These are phyloP conservation scores for Syngnathus scovelli DNA, from an alignment of 2,113 vertebrate species.

Conservation along the genomic window DNA sequence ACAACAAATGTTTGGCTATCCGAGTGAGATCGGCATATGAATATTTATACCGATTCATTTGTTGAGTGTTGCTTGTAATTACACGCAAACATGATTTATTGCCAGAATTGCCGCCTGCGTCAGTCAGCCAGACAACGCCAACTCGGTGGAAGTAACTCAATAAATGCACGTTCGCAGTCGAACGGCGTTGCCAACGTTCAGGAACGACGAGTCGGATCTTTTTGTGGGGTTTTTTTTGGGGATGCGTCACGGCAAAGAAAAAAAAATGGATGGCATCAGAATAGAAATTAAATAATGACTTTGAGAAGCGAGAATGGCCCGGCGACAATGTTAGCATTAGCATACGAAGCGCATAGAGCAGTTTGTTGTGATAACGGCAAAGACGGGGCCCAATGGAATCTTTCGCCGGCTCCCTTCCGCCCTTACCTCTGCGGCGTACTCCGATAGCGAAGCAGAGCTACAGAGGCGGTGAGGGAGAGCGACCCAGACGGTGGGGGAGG, in stretches of 20 bases:
- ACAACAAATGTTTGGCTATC: conserved; percentile 73
- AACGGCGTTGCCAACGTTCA: background rate
- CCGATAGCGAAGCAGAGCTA: conserved; percentile 31
- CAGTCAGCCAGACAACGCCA: conserved; percentile 54
- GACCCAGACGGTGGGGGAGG: conserved; percentile 14
- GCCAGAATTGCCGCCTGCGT: conserved; percentile 64
- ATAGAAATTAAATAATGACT: background rate
- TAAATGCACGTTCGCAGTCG: conserved; percentile 44
- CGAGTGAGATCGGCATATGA: conserved; percentile 68
- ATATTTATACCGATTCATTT: conserved; percentile 75
- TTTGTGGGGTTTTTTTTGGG: background rate
- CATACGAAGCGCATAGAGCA: conserved; percentile 51
- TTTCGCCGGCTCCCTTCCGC: conserved; percentile 20
- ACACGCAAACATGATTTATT: conserved; percentile 74
- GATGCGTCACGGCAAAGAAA: background rate
- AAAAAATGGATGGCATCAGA: too few relatives aligned
- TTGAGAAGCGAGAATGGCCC: conserved; percentile 9
- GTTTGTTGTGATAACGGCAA: conserved; percentile 61
- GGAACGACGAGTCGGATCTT: background rate
- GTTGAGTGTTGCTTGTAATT: conserved; percentile 76
- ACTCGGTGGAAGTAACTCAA: conserved; percentile 50
- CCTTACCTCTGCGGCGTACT: conserved; percentile 24
- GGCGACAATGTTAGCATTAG: conserved; percentile 33
- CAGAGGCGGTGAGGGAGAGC: conserved; percentile 3
- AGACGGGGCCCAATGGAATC: conserved; percentile 32